Conservation (phyloP, 2,113 vertebrate species). For the Solenodon paradoxus region DNA sequence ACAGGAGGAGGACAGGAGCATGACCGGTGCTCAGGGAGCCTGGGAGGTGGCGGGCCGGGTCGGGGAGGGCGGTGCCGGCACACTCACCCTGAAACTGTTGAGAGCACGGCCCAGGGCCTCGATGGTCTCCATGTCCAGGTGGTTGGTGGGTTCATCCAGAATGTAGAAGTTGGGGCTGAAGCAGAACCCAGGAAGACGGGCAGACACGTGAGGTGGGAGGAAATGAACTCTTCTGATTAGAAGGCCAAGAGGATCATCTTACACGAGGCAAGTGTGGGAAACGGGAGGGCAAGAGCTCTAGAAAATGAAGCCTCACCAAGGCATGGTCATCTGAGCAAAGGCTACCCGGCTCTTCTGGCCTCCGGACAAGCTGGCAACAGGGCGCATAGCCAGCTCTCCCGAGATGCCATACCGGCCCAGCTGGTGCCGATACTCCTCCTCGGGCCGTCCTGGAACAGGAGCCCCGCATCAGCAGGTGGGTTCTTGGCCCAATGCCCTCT, state of each 20-base stretch:
- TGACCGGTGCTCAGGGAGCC: too few relatives aligned
- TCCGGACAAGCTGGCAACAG: slow-evolving; percentile 95
- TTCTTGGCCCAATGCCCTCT: not conserved
- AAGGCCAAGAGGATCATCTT: not conserved
- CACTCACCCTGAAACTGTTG: slow-evolving; percentile 91
- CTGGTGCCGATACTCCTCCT: slow-evolving; percentile 98
- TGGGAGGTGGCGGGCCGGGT: fast-evolving
- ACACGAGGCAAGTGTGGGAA: not conserved
- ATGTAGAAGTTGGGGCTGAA: slow-evolving; percentile 98
- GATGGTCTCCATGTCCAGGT: slow-evolving; percentile 99
- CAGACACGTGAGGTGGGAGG: not conserved
- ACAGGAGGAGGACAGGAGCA: not conserved
- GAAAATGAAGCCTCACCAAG: slow-evolving; percentile 86
- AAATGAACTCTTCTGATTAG: not conserved
- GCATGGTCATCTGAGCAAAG: slow-evolving; percentile 99
- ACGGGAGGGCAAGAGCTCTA: not conserved
- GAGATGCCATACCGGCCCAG: slow-evolving; percentile 96
- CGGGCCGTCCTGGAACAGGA: slow-evolving; percentile 87
- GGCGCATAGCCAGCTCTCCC: slow-evolving; percentile 92
- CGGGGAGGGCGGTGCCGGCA: not conserved
- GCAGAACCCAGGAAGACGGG: not conserved
- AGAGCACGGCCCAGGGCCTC: slow-evolving; percentile 94
- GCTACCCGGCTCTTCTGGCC: slow-evolving; percentile 98
- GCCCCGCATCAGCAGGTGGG: not conserved
- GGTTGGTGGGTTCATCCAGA: slow-evolving; percentile 97